phyloP scores from a whole-genome alignment of 2,113 vertebrate species.

The Suricata suricatta region DNA sequence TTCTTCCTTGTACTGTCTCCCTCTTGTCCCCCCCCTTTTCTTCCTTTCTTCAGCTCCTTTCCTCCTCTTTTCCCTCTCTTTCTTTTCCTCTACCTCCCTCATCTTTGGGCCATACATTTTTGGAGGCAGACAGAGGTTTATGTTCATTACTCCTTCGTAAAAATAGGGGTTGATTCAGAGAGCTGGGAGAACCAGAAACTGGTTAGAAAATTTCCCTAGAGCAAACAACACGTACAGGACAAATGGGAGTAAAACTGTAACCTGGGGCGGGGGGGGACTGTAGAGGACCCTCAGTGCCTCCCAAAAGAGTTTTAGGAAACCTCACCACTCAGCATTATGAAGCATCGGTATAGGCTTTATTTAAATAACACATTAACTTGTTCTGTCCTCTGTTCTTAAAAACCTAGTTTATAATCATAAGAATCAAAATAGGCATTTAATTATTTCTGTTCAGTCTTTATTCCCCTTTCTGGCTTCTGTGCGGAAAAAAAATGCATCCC shows the following conservation, averaged over 20 bases:
- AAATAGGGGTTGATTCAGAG: neutral
- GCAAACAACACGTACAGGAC: neutral
- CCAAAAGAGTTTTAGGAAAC: neutral
- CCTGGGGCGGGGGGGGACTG: neutral
- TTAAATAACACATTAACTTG: neutral
- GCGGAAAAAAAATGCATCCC: neutral
- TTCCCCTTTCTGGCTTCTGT: slow-evolving; percentile 1
- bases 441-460: neutral
- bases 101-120: neutral
- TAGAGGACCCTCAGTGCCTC: neutral
- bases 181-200: neutral
- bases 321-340: neutral
- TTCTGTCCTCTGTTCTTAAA: neutral
- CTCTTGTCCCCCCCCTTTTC: neutral
- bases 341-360: neutral
- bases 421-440: neutral
- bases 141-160: neutral
- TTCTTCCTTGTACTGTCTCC: neutral
- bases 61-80: neutral
- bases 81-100: neutral
- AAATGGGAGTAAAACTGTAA: neutral
- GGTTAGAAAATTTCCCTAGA: neutral
- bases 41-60: too few relatives aligned
- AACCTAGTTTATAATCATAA: neutral
- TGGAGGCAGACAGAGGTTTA: neutral